phyloP scores from a whole-genome alignment of 2,797 vertebrate genomes.

The Danio choprae region DNA sequence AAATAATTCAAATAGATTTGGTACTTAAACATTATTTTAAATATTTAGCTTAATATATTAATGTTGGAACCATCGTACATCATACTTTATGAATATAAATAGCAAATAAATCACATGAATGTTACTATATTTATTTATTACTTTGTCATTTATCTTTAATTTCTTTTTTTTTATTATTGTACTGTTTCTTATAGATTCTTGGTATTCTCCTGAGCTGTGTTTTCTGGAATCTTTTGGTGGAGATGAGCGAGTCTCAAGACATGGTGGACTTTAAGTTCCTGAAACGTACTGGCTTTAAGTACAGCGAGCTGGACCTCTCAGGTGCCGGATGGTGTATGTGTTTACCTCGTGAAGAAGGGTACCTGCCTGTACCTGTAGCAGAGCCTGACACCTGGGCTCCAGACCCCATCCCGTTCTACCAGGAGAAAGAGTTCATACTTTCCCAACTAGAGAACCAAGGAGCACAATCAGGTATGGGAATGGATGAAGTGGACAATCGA shows the following conservation, averaged over 20 bases:
- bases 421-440: conserved; percentile 72
- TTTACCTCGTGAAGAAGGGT: conserved; percentile 86
- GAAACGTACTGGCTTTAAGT: conserved; percentile 71
- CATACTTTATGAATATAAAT: too few relatives aligned
- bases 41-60: not conserved
- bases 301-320: conserved; percentile 80
- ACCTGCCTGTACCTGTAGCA: conserved; percentile 78
- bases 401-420: conserved; percentile 67
- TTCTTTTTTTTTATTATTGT: not conserved
- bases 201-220: conserved; percentile 85
- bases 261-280: conserved; percentile 82
- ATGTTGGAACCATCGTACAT: too few relatives aligned
- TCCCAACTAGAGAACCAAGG: conserved; percentile 69
- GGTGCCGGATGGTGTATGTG: conserved; percentile 91
- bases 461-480: conserved; percentile 65
- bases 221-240: conserved; percentile 87
- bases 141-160: too few relatives aligned
- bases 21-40: not conserved
- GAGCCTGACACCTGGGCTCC: conserved; percentile 71
- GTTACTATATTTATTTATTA: too few relatives aligned
- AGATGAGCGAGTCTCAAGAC: conserved; percentile 81
- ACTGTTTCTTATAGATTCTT: conserved; percentile 73
- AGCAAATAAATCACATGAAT: too few relatives aligned
- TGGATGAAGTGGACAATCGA: conserved; percentile 77
- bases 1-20: not conserved